These are phyloP conservation scores for Tiliacea citrago DNA, from an alignment of 2,888 invertebrate species.

Conservation along the genomic window DNA sequence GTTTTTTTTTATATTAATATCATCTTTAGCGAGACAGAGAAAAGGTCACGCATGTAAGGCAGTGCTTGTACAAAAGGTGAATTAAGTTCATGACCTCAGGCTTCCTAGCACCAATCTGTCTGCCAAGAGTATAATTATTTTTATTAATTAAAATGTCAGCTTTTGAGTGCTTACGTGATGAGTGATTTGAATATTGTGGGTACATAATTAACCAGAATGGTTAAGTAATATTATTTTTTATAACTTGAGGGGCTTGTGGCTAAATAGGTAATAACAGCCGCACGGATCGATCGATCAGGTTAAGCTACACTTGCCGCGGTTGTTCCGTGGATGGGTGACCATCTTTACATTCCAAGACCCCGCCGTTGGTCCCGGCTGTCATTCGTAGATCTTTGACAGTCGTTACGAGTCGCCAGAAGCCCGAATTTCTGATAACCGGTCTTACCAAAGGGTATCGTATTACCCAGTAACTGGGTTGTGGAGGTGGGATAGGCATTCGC, in stretches of 20 bases:
- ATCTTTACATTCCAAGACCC: too few species aligned
- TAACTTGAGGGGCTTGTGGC: neutral
- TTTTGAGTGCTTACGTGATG: neutral
- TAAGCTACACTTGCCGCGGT: too few species aligned
- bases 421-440: too few species aligned
- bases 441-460: too few species aligned
- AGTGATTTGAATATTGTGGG: neutral
- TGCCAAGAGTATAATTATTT: slow-evolving; percentile 26
- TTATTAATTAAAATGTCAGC: slow-evolving; percentile 28
- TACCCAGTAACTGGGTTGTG: too few species aligned
- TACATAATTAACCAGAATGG: neutral
- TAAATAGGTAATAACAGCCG: too few species aligned
- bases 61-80: slow-evolving; percentile 5
- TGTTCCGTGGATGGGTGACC: too few species aligned
- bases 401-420: too few species aligned
- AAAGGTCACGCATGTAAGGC: slow-evolving; percentile 17
- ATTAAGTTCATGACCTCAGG: slow-evolving; percentile 15
- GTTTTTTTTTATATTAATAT: slow-evolving; percentile 5
- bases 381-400: too few species aligned
- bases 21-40: neutral
- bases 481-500: too few species aligned
- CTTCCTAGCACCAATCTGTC: slow-evolving; percentile 34
- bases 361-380: too few species aligned
- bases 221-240: neutral
- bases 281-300: too few species aligned